phyloP scores from a whole-genome alignment of 2,113 vertebrate species.

The Cryptoleucopteryx plumbea region DNA sequence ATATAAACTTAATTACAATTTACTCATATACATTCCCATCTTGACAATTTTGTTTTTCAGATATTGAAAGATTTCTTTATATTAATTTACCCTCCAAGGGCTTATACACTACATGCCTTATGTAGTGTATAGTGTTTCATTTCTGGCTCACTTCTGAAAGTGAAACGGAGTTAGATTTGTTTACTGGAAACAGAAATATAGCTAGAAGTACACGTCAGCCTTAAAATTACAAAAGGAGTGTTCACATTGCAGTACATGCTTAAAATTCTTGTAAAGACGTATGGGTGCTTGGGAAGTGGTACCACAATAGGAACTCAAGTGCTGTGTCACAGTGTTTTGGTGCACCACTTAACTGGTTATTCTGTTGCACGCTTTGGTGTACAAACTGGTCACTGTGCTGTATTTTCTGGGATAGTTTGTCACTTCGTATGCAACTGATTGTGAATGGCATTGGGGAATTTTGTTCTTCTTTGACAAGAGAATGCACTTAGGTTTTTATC shows the following conservation, averaged over 20 bases:
- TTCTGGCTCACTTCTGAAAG: constrained; percentile 2
- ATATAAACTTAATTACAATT: neutral
- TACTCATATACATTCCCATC: neutral
- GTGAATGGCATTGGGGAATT: neutral
- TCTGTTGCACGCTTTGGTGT: neutral
- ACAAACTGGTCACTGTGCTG: neutral
- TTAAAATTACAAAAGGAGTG: neutral
- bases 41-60: neutral
- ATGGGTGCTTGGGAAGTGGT: neutral
- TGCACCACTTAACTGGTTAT: neutral
- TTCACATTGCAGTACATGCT: neutral
- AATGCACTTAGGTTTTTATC: neutral
- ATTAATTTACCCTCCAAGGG: neutral
- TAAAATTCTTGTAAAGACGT: neutral
- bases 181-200: neutral
- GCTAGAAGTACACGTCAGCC: neutral
- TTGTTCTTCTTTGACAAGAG: neutral
- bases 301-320: neutral
- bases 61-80: neutral
- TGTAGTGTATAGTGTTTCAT: neutral
- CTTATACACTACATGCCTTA: neutral
- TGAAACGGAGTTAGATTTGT: neutral
- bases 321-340: constrained; percentile 8
- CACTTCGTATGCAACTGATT: neutral
- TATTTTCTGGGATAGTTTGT: neutral